Base-by-base conservation (phyloP, 1,140 invertebrate genomes). In the Hesperophylax magnus region DNA sequence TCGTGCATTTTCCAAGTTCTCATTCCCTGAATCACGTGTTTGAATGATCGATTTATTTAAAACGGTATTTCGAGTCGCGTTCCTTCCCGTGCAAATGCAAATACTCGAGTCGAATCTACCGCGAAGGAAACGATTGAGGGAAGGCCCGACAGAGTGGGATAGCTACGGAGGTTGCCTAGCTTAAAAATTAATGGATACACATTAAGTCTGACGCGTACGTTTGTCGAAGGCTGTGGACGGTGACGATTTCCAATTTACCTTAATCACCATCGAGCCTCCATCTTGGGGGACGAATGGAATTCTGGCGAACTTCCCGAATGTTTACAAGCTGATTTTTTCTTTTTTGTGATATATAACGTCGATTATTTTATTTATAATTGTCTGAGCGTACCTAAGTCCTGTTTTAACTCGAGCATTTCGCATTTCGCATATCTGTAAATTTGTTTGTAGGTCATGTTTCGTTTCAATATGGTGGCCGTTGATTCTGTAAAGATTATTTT, bases 211-310 rank as follows among this genome's bases (percentile, higher is more conserved):
- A 81, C 75, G 80, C 75, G 80, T 81, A 71, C 80, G 80, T 81
- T 81, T 78, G 80, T 81, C 67, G 65, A 61, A 61, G 54, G 61
- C 67, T 72, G 75, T 81, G 65, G 75, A 78, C 80, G 78, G 80
- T 81, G 80, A 81, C 80, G 80, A 81, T 81, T 81, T 78, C 76
- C 80, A 81, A 81, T 81, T 81, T 81, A 81, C 80, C 80, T 81
- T 81, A 81, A 81, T 81, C 80, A 78, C 80, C 74, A 27, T 34
- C 54, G 52, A 71, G 47, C 65, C 24, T 9, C 39, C 52, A 24
- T 52, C 61, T 65, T 52, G 61, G 39, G 61, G 76, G 34, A 31
- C 22, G 58, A n/a, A 22, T 8, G 63, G 63, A 27, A 39, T 17
- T 17, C 5, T 39, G 67, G 34, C 1, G 39, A 8, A 53, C 14